Evolutionary conservation across 2,888 invertebrate genomes (phyloP).

Genomic region (Drosophila putrida): DNA sequence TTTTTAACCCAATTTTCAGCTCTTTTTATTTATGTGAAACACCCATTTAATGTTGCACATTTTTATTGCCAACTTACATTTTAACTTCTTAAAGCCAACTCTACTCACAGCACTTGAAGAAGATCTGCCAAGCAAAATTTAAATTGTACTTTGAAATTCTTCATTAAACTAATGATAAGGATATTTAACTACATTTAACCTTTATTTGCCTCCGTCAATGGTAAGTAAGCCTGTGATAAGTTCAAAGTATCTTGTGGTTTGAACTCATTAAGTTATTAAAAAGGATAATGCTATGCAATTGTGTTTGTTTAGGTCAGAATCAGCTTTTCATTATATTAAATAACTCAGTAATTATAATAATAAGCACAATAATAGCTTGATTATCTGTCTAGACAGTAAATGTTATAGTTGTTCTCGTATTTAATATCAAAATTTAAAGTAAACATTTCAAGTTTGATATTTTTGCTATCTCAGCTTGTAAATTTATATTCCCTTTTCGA

Average conservation of each 20-base stretch:
- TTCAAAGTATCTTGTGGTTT: not conserved
- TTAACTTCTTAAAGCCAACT: slow-evolving; percentile 16
- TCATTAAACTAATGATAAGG: too few species aligned
- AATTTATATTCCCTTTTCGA: slow-evolving; percentile 5
- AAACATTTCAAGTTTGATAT: slow-evolving; percentile 5
- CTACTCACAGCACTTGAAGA: not conserved
- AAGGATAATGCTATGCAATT: slow-evolving; percentile 7
- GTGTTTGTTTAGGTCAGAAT: slow-evolving; percentile 12
- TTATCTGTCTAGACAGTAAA: slow-evolving; percentile 8
- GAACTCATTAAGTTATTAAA: slow-evolving; percentile 15
- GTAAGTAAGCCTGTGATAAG: not conserved
- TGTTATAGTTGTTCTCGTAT: not conserved
- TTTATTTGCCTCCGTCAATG: not conserved
- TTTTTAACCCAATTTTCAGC: slow-evolving; percentile 75
- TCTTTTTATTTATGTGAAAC: slow-evolving; percentile 71
- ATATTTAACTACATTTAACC: not conserved
- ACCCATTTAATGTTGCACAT: slow-evolving; percentile 75
- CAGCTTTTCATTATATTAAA: slow-evolving; percentile 2
- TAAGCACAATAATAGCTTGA: slow-evolving; percentile 1
- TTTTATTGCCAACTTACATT: slow-evolving; percentile 65
- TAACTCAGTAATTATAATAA: slow-evolving; percentile 11
- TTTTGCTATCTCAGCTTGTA: slow-evolving; percentile 1
- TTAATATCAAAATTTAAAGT: slow-evolving; percentile 9
- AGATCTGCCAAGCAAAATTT: too few species aligned
- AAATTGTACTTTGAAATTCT: too few species aligned